Evolutionary conservation across 2,888 invertebrate species (phyloP).

Genomic region (Xanthia icteritia): DNA sequence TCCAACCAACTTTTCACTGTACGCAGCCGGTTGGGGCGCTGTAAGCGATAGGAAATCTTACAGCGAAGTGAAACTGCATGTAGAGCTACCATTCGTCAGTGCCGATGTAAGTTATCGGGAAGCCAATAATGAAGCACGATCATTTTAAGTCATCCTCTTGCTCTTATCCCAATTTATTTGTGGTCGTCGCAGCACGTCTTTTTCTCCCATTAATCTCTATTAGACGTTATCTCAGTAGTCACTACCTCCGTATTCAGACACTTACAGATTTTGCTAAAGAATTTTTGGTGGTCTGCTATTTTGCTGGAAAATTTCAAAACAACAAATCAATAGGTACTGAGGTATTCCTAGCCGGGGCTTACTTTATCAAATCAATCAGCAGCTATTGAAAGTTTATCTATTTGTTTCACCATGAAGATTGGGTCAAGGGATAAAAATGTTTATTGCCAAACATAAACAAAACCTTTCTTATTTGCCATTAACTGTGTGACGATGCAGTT

Average conservation of each 20-base stretch:
- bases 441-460: neutral
- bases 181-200: neutral
- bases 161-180: neutral
- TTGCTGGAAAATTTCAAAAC: neutral
- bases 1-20: constrained; percentile 45
- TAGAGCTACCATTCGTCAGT: constrained; percentile 68
- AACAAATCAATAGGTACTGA: no score
- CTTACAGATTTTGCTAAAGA: neutral
- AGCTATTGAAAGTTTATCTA: neutral
- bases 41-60: constrained; percentile 68
- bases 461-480: neutral
- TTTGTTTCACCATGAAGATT: neutral
- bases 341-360: neutral
- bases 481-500: neutral
- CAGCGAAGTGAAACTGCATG: constrained; percentile 75
- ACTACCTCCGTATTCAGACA: neutral
- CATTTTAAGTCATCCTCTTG: neutral
- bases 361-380: neutral
- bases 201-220: neutral
- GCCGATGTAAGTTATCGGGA: constrained; percentile 19
- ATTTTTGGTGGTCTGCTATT: neutral
- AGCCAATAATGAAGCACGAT: neutral
- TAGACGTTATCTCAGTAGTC: no score
- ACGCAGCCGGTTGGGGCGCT: constrained; percentile 68
- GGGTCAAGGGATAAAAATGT: no score